These are phyloP conservation scores for Mesocentrotus franciscanus DNA, from an alignment of 53 echinoderm and acorn worm genomes.

Conservation along the genomic window DNA sequence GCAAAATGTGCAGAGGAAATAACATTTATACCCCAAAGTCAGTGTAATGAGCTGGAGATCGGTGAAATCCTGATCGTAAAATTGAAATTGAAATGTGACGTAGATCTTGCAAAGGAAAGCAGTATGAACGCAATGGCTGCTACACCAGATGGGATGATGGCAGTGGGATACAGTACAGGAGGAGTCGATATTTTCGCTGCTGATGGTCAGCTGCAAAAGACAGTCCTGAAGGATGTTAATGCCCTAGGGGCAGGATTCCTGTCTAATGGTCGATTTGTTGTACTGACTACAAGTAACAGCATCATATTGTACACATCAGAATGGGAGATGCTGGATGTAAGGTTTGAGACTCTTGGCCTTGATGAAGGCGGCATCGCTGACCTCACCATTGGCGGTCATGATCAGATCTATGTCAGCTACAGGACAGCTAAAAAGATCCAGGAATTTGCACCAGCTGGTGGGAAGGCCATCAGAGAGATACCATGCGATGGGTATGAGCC, in stretches of 20 bases:
- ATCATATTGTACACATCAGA: neutral
- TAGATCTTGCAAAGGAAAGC: neutral
- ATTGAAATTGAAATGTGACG: neutral
- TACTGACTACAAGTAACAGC: neutral
- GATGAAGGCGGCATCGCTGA: neutral
- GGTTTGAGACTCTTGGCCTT: neutral
- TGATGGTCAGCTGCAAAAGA: neutral
- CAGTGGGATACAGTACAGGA: neutral
- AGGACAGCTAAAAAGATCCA: neutral
- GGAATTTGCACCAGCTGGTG: neutral
- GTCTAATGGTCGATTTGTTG: neutral
- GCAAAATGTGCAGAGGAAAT: neutral
- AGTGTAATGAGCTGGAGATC: neutral
- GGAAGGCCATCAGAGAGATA: neutral
- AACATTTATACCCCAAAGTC: neutral
- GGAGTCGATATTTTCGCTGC: neutral
- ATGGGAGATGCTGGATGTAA: neutral
- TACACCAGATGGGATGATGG: neutral
- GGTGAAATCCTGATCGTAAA: neutral
- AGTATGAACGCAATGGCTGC: neutral
- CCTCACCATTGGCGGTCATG: neutral
- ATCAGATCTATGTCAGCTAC: neutral
- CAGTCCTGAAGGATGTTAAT: neutral
- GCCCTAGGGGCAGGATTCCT: neutral
- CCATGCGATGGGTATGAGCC: neutral